Evolutionary conservation across 2,888 invertebrate genomes (phyloP).

Genomic region (Camptogramma bilineatum): DNA sequence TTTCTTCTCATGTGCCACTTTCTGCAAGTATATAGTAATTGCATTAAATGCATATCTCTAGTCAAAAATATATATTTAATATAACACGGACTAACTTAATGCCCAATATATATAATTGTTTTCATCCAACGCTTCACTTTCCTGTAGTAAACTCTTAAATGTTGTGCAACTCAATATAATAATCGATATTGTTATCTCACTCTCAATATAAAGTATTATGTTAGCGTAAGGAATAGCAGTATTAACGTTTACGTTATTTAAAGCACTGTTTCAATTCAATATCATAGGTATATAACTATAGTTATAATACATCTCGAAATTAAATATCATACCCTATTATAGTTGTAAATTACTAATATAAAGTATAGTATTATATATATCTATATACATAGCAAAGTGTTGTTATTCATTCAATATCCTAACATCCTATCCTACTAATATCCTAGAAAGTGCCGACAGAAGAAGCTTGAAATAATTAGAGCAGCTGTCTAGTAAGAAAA

Average conservation of each 20-base stretch:
- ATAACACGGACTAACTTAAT: not conserved
- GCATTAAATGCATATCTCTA: constrained; percentile 16
- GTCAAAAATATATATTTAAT: not conserved
- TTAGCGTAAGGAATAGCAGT: constrained; percentile 13
- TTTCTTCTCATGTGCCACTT: constrained; percentile 24
- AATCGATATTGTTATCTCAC: constrained; percentile 2
- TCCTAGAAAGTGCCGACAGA: no score
- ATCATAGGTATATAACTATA: constrained; percentile 4
- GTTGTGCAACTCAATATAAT: not conserved
- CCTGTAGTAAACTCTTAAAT: constrained; percentile 5
- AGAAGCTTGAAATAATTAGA: no score
- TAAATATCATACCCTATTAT: constrained; percentile 18
- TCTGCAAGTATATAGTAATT: constrained; percentile 2
- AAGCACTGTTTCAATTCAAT: constrained; percentile 16
- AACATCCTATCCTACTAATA: not conserved
- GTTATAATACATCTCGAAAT: not conserved
- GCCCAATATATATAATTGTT: not conserved
- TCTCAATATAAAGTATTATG: constrained; percentile 8
- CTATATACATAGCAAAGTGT: constrained; percentile 18
- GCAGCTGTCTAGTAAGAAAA: no score
- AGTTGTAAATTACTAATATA: constrained; percentile 9
- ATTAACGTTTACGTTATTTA: constrained; percentile 5
- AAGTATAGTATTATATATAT: constrained; percentile 26
- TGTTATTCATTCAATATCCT: constrained; percentile 8
- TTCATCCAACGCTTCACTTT: constrained; percentile 8